Evolutionary conservation across 1,140 invertebrate species (phyloP), one percentile per base, ranked within the genome.

Genomic region (Bombus haemorrhoidalis): DNA sequence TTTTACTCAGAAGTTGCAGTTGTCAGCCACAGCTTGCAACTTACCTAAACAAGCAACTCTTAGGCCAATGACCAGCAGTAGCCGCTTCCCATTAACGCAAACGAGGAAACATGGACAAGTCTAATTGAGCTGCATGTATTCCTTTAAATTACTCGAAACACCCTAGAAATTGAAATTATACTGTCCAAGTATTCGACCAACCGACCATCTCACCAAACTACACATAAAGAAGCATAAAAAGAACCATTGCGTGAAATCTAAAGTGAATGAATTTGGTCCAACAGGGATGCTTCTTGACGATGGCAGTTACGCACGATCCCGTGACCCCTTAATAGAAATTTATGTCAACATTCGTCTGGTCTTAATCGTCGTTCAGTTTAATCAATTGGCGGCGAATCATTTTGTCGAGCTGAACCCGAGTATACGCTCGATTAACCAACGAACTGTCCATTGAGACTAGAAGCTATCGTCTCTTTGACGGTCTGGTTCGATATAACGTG

Each of bases 281-380:
- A 53, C 22, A 73, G 41, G 53, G 53, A 47, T 68, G 59, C 25
- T 47, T 6, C 81, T 71, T 32, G 9, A 13, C 18, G 34, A 43
- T 57, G 69, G 41, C 28, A 39, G 39, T 87, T 57, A 73, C 59
- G 47, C 66, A 66, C 39, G 64, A 73, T 85, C 68, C 34, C 57
- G 25, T 71, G 86, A 90, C 88, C 88, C 68, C 79, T 90, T 90
- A 71, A 91, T 91, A 82, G 86, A 83, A 86, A 91, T 90, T 91
- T 88, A 88, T 91, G 89, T 83, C 89, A 88, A 86, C 89, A 79
- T 83, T 86, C 37, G 74, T 68, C 89, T 59, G 80, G n/a, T 73
- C 83, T 86, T 90, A 86, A 90, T 91, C 87, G 89, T 83, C 86
- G 80, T 73, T 87, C 77, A 73, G 79, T 64, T 74, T 79, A 78